phyloP scores from a whole-genome alignment of 2,888 invertebrate genomes.

The Lycophotia porphyrea region DNA sequence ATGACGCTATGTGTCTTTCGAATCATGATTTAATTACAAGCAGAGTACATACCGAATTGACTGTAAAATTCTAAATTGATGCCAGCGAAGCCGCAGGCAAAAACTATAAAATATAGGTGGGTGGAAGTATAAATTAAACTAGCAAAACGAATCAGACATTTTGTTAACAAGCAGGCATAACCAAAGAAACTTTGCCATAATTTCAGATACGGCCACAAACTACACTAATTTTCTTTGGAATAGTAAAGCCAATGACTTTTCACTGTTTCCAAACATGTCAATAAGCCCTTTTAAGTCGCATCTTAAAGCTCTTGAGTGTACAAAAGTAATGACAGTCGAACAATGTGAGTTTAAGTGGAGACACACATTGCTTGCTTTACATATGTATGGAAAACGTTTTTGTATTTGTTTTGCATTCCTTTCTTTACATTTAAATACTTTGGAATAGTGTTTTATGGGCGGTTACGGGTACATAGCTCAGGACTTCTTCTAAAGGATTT shows the following conservation, averaged over 20 bases:
- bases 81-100: too few species aligned
- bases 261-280: constrained; percentile 19
- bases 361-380: constrained; percentile 50
- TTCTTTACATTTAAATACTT: constrained; percentile 45
- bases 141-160: neutral
- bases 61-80: too few species aligned
- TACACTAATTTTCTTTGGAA: neutral
- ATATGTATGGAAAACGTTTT: constrained; percentile 24
- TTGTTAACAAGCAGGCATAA: neutral
- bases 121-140: too few species aligned
- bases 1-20: too few species aligned
- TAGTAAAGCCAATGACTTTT: neutral
- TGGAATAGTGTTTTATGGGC: neutral
- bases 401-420: constrained; percentile 31
- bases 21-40: too few species aligned
- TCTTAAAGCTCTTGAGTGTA: constrained; percentile 3
- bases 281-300: neutral
- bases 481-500: neutral
- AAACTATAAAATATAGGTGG: too few species aligned
- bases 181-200: neutral
- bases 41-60: too few species aligned
- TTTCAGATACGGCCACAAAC: neutral
- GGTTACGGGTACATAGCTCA: neutral
- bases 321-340: constrained; percentile 31
- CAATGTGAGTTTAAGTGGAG: constrained; percentile 14